Conservation (phyloP, 2,113 vertebrate genomes). For the Xyrauchen texanus region DNA sequence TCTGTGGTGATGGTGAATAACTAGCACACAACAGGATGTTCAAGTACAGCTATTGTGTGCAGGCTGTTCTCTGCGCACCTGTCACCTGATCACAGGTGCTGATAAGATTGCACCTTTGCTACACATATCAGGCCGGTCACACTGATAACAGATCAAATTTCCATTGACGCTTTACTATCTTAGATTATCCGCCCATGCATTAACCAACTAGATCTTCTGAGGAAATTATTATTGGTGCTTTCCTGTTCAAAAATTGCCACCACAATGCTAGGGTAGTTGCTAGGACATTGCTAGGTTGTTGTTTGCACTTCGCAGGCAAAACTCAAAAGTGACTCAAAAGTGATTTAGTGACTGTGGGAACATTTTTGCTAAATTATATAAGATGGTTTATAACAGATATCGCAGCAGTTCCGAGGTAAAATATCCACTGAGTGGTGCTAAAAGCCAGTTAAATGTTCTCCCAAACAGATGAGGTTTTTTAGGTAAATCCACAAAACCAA, state of each 20-base stretch:
- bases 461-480: too few species aligned
- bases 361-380: background rate
- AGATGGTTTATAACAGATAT: too few species aligned
- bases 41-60: conserved; percentile 14
- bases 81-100: conserved; percentile 34
- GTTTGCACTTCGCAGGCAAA: too few species aligned
- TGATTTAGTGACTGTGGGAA: background rate
- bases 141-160: conserved; percentile 16
- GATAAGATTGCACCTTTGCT: conserved; percentile 15
- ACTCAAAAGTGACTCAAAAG: too few species aligned
- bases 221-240: background rate
- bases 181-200: background rate
- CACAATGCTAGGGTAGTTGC: background rate
- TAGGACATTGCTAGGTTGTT: too few species aligned
- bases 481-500: too few species aligned
- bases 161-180: background rate
- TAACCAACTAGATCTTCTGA: background rate
- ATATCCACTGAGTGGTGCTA: too few species aligned
- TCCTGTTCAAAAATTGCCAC: background rate
- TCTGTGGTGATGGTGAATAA: conserved; percentile 2
- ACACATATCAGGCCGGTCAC: conserved; percentile 2
- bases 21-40: background rate
- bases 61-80: background rate
- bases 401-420: too few species aligned
- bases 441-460: too few species aligned